These are phyloP conservation scores for Gopherus flavomarginatus DNA, from an alignment of 2,113 vertebrate species.

Conservation along the genomic window DNA sequence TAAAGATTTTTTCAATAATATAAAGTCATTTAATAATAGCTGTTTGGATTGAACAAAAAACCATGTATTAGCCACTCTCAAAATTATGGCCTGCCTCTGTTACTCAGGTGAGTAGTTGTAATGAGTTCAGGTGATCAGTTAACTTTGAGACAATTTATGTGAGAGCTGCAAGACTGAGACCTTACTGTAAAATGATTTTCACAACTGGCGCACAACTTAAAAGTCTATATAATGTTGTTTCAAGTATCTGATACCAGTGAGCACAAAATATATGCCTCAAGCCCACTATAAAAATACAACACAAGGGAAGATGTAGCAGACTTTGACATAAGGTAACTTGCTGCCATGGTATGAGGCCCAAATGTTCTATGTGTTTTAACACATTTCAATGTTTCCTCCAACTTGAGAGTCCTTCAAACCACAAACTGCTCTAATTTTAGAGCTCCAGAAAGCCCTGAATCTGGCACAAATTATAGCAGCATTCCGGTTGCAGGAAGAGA, in stretches of 20 bases:
- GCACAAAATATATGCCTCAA: not conserved
- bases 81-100: not conserved
- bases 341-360: not conserved
- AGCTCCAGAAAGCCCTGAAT: not conserved
- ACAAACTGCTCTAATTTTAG: not conserved
- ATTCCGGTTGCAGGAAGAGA: not conserved
- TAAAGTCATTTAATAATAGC: not conserved
- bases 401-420: not conserved
- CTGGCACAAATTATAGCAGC: not conserved
- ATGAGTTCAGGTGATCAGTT: not conserved
- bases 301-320: not conserved
- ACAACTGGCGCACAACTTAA: not conserved
- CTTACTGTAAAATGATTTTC: not conserved
- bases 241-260: not conserved
- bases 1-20: not conserved
- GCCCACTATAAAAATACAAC: not conserved
- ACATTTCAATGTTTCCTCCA: not conserved
- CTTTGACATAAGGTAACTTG: not conserved
- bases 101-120: not conserved
- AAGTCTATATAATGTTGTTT: not conserved
- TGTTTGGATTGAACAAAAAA: not conserved
- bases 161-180: not conserved
- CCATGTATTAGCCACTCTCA: not conserved
- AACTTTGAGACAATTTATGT: not conserved
- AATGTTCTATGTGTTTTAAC: not conserved